Evolutionary conservation across 2,113 vertebrate genomes (phyloP), one percentile per base, ranked within the genome.

Genomic region (Nycticorax nycticorax): DNA sequence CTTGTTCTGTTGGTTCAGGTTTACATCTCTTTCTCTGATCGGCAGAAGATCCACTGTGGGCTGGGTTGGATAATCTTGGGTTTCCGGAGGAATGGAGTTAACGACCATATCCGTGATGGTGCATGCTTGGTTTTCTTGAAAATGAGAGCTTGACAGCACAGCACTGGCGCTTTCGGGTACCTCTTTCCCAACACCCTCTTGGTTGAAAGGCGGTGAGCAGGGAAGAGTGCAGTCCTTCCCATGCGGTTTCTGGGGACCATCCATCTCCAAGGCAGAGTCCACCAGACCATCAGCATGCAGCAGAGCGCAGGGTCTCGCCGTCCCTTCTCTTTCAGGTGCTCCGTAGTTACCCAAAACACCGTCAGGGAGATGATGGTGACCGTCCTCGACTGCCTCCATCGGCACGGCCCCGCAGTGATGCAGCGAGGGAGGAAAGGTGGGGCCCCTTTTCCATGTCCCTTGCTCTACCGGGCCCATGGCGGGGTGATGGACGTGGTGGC

Each of bases 41-140:
- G 52, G 96, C 77, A 97, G 77, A 43, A 97, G 79, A 67, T 98
- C 87, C 0, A 3, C 92, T 8, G 57, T 33, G 32, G 93, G 73
- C 33, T 94, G 81, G 37, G 92, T 43, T 64, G 97, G 94, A 81
- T 89, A 95, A 27, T 92, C 92, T 79, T 92, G 91, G 39, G 60
- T 93, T 94, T 98, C 92, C 45, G 88, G 64, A 73, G 84, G 69
- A 27, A 41, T 14, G 56, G 88, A 93, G 17, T 39, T 43, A n/a
- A 86, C 0, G 0, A 23, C 64, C 1, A 12, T 13, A 10, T 73
- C 87, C 18, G 76, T 52, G 59, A 64, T 8, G 32, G 91, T 24
- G 77, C 76, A 48, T 0, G 8, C 26, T 17, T 50, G 64, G 23
- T 24, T 85, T 67, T 92, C 92, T 85, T 90, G 96, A 84, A 94